phyloP scores from a whole-genome alignment of 92 coral and sea anemone species.

The Actinostola sp. region DNA sequence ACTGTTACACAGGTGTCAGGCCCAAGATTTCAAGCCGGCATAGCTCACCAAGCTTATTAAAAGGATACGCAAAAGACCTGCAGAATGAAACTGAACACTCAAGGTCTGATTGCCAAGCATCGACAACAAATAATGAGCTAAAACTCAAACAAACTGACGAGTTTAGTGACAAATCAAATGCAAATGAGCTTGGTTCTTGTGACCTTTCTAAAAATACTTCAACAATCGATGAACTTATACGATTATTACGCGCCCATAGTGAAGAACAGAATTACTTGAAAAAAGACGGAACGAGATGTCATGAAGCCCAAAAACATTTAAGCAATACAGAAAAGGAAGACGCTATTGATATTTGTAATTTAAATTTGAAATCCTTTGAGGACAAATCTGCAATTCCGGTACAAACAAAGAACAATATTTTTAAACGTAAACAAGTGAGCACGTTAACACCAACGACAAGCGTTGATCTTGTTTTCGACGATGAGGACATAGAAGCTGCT shows the following conservation, averaged over 20 bases:
- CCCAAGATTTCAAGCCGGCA: conserved; percentile 37
- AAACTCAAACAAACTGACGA: conserved; percentile 32
- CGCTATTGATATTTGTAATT: not conserved
- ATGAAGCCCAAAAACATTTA: not conserved
- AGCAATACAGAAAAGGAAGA: not conserved
- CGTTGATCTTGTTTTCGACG: conserved; percentile 76
- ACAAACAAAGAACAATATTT: not conserved
- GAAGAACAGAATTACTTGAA: conserved; percentile 8
- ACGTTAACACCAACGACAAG: conserved; percentile 71
- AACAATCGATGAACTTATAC: conserved; percentile 57
- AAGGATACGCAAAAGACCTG: conserved; percentile 2
- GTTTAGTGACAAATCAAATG: conserved; percentile 34
- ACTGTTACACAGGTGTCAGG: conserved; percentile 29
- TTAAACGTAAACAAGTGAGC: conserved; percentile 30
- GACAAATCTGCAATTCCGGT: not conserved
- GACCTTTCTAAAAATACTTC: conserved; percentile 27
- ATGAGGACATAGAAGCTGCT: conserved; percentile 21
- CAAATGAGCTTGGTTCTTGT: conserved; percentile 35
- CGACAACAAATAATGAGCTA: conserved; percentile 9
- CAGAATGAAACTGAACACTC: not conserved
- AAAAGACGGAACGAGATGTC: not conserved
- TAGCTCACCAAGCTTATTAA: conserved; percentile 34
- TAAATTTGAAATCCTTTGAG: not conserved
- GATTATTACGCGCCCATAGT: conserved; percentile 48
- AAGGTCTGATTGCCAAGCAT: not conserved